Evolutionary conservation across 2,797 vertebrate genomes (phyloP).

Genomic region (Crenuchus spilurus): DNA sequence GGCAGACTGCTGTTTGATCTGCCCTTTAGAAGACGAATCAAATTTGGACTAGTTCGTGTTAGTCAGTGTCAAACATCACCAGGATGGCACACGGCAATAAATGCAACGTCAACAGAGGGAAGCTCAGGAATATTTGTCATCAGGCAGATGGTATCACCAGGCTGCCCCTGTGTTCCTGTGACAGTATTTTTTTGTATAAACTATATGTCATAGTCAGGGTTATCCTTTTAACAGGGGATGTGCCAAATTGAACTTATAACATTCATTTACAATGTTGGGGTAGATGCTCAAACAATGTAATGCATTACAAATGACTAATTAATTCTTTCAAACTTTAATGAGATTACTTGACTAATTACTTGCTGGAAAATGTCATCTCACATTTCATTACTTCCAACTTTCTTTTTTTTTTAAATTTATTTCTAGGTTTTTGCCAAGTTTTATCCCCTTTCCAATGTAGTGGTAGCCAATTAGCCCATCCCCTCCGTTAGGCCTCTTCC

Average conservation of each 20-base stretch:
- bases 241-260: neutral
- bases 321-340: too few relatives aligned
- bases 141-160: constrained; percentile 8
- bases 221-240: neutral
- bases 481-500: too few relatives aligned
- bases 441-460: too few relatives aligned
- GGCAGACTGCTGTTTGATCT: constrained; percentile 44
- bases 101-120: constrained; percentile 1
- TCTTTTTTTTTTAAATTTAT: too few relatives aligned
- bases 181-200: neutral
- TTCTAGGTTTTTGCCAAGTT: too few relatives aligned
- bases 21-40: constrained; percentile 6
- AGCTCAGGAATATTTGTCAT: constrained; percentile 14
- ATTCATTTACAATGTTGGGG: too few relatives aligned
- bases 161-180: neutral
- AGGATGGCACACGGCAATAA: neutral
- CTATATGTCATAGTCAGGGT: neutral
- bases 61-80: constrained; percentile 8
- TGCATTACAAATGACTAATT: too few relatives aligned
- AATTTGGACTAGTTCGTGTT: constrained; percentile 18
- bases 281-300: too few relatives aligned
- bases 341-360: too few relatives aligned
- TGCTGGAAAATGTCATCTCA: too few relatives aligned
- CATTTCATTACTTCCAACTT: too few relatives aligned
- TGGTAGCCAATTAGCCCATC: too few relatives aligned